A percentile compares a stretch with the other conserved stretches of the same genome.
These are phyloP conservation scores for Agriotes lineatus DNA, from an alignment of 2,888 invertebrate genomes.

Conservation along the genomic window DNA sequence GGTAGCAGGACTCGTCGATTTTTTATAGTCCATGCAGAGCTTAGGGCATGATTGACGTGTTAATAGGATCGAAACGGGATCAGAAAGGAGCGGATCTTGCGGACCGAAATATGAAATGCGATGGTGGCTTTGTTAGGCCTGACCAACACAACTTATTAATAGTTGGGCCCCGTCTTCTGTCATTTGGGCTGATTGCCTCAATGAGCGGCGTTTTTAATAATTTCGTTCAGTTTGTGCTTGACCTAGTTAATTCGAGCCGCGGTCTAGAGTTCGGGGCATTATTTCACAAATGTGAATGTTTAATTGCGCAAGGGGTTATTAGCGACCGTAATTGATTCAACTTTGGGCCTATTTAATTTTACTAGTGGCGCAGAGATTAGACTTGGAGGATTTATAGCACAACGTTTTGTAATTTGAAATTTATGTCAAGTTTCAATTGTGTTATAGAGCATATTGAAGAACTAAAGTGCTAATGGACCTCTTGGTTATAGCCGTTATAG, in stretches of 20 bases:
- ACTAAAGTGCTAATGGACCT: no score
- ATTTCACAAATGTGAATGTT: conserved; percentile 1
- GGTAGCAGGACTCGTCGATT: no score
- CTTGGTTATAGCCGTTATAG: no score
- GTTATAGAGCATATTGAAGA: no score
- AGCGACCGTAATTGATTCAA: no score
- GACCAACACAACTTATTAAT: conserved; percentile 42
- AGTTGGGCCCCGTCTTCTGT: conserved; percentile 27
- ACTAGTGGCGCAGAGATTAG: no score
- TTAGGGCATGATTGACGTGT: conserved; percentile 49
- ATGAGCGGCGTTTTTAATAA: conserved; percentile 20
- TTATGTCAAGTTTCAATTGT: no score
- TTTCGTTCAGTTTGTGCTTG: conserved; percentile 25
- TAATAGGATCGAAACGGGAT: conserved; percentile 45
- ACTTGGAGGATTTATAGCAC: no score
- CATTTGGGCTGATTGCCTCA: conserved; percentile 34
- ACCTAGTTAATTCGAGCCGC: conserved; percentile 18
- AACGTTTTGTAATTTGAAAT: no score
- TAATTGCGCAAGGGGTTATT: background rate
- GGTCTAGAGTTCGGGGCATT: background rate
- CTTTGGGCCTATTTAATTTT: no score
- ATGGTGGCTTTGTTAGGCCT: conserved; percentile 36
- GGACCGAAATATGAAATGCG: conserved; percentile 1
- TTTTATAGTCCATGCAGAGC: no score
- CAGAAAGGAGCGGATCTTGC: background rate